These are phyloP conservation scores for Drosophila melanica DNA, from an alignment of 1,140 invertebrate genomes.

Conservation along the genomic window DNA sequence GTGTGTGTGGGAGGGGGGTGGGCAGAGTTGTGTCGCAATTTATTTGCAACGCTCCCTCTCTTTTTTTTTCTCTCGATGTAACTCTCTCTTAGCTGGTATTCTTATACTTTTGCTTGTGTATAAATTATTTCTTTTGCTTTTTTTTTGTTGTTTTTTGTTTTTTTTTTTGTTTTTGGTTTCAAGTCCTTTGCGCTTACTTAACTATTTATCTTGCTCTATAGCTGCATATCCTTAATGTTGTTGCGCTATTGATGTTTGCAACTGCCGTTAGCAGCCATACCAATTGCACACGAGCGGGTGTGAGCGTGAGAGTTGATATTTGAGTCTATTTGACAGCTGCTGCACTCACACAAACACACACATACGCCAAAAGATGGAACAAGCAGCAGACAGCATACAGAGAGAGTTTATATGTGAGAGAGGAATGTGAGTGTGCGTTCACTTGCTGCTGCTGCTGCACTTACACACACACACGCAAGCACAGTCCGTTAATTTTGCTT, in stretches of 20 bases:
- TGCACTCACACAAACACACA: conserved; percentile 21
- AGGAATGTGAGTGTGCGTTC: conserved; percentile 11
- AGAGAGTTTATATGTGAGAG: conserved; percentile 3
- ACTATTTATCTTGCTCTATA: conserved; percentile 26
- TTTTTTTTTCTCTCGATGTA: neutral
- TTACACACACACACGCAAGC: conserved; percentile 20
- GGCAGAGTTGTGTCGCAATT: conserved; percentile 9
- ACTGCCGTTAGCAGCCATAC: conserved; percentile 32
- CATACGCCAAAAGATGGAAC: conserved; percentile 4
- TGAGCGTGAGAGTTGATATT: conserved; percentile 12
- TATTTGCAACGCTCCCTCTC: neutral
- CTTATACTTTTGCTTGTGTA: conserved; percentile 4
- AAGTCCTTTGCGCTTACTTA: conserved; percentile 32
- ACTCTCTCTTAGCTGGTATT: neutral
- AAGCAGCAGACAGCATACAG: conserved; percentile 4
- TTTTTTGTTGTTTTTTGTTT: conserved; percentile 11
- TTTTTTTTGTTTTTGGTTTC: conserved; percentile 27
- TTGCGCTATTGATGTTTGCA: conserved; percentile 17
- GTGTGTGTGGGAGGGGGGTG: neutral
- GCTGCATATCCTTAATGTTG: conserved; percentile 33
- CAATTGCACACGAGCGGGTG: conserved; percentile 28
- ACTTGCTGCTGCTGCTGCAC: conserved; percentile 12
- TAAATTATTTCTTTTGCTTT: neutral
- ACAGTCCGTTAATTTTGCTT: conserved; percentile 8
- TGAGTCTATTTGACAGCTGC: conserved; percentile 14